Percentiles rank a stretch among this genome's conserved stretches.
These are phyloP conservation scores for Drosophila falleni DNA, from an alignment of 2,888 invertebrate genomes.

Conservation along the genomic window DNA sequence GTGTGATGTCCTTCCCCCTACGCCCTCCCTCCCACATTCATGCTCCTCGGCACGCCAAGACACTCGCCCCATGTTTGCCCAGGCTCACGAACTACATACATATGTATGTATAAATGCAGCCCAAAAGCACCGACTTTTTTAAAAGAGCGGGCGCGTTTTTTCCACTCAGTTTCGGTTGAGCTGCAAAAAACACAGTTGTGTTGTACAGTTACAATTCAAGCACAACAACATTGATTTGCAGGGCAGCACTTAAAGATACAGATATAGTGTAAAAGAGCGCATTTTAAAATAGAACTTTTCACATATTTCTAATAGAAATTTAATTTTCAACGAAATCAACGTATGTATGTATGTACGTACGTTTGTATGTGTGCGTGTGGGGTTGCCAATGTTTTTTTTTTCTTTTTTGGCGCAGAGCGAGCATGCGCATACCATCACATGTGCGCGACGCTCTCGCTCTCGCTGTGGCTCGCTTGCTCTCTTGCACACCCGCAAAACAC, in stretches of 20 bases:
- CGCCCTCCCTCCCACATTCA: neutral
- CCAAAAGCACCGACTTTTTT: constrained; percentile 39
- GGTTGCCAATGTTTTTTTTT: constrained; percentile 68
- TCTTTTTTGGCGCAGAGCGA: constrained; percentile 53
- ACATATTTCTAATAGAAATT: constrained; percentile 60
- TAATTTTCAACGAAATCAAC: constrained; percentile 56
- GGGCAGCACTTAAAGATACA: constrained; percentile 4
- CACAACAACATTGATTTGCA: constrained; percentile 15
- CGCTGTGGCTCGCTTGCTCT: neutral
- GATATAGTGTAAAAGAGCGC: constrained; percentile 40
- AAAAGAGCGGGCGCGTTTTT: constrained; percentile 58
- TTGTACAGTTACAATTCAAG: constrained; percentile 29
- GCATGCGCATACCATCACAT: constrained; percentile 73
- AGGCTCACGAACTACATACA: constrained; percentile 34
- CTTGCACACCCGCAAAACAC: constrained; percentile 49
- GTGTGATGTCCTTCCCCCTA: constrained; percentile 20
- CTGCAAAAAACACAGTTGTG: constrained; percentile 26
- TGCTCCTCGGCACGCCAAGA: constrained; percentile 34
- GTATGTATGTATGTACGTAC: constrained; percentile 26
- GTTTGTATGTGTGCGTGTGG: constrained; percentile 42
- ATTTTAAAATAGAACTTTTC: constrained; percentile 65
- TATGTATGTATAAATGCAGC: neutral
- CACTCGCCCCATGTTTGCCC: constrained; percentile 36
- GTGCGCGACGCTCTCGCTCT: constrained; percentile 40
- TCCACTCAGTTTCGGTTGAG: constrained; percentile 24